Base-by-base conservation (phyloP, 1,140 invertebrate genomes). In the Pinna nobilis region DNA sequence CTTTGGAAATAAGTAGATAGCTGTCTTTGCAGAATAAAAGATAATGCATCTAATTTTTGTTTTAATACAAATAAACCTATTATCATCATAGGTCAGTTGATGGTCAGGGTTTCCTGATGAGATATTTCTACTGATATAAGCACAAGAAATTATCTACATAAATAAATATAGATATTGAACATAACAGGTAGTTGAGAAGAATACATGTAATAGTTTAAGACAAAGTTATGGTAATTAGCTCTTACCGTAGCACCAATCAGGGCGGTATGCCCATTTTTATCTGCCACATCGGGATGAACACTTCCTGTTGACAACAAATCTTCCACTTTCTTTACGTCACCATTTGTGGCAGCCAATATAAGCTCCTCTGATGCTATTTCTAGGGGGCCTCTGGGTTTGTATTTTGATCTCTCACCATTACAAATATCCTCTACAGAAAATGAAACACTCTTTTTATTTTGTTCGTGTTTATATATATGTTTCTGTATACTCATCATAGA, bases 281-380 rank as follows among this genome's bases (percentile, higher is more conserved):
- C 88, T 18, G 85, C 74, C 1, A 88, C 88, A 77, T 89, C 85
- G 39, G 85, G 82, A 68, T 84, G 80, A 33, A 88, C 84, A n/a
- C 74, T 79, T 11, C 82, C 81, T 41, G 77, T 74, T 23, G 80
- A 75, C 47, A 89, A 69, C 23, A 88, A 65, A 41, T 79, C 73
- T 50, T 82, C 78, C 23, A 88, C 84, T 50, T 69, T 72, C 41
- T 78, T 73, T 1, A 77, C 41, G 64, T 87, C 76, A 20, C 87
- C 87, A n/a, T 64, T 50, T 0, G 74, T 66, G 1, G 87, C 79
- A 20, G 83, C 81, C n/a, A 49, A 53, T 33, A 89, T 70, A 1
- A 88, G 70, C 47, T 86, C 71, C 51, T 86, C 82, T 20, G 86
- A 87, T 0, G 80, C 78, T 6, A 23, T 49, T 72, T 89, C 88